These are phyloP conservation scores for Lutjanus campechanus DNA, from an alignment of 2,797 vertebrate species.

Conservation along the genomic window DNA sequence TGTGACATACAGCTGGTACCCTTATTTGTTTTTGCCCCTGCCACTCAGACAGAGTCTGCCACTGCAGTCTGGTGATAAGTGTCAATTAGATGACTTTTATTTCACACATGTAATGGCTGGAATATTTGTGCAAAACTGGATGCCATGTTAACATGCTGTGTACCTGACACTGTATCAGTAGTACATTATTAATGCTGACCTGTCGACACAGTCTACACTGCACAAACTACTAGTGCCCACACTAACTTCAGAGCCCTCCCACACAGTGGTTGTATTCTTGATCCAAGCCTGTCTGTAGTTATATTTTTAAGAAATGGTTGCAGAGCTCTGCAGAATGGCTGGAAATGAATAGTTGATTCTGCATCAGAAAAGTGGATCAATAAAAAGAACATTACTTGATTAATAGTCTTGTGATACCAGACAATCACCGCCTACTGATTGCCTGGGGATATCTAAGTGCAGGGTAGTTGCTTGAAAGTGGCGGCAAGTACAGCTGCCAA, in stretches of 20 bases:
- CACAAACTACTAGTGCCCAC: background rate
- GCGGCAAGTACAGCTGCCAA: too few species aligned
- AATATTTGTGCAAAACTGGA: background rate
- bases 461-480: too few species aligned
- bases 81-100: background rate
- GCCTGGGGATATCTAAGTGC: too few species aligned
- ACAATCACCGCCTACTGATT: too few species aligned
- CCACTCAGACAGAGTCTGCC: too few species aligned
- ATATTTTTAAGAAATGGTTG: background rate
- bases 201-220: background rate
- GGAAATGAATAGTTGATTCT: background rate
- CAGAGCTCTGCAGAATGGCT: too few species aligned
- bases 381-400: too few species aligned
- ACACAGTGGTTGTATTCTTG: background rate
- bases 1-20: too few species aligned
- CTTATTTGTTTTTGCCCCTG: too few species aligned
- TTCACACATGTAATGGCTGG: background rate
- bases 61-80: background rate
- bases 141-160: background rate
- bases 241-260: too few species aligned
- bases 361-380: background rate
- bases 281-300: background rate
- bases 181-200: background rate
- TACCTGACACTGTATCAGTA: background rate
- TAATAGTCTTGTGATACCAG: too few species aligned